Evolutionary conservation across 2,797 vertebrate genomes (phyloP).

Genomic region (Triplophysa yarkandensis): DNA sequence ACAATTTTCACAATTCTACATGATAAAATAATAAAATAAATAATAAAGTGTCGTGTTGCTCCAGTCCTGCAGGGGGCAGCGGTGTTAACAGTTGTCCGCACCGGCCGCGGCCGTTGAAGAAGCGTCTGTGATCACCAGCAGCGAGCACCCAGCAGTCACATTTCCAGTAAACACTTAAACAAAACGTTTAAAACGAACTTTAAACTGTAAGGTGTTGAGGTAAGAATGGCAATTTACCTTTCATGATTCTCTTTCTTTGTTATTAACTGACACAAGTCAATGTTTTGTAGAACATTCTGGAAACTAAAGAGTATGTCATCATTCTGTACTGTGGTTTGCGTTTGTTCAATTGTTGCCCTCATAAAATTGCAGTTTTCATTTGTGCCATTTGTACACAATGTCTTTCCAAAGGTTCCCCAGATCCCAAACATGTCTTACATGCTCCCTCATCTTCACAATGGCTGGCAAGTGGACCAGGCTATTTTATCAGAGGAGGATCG

Average conservation of each 20-base stretch:
- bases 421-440: conserved; percentile 90
- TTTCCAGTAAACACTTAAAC: background rate
- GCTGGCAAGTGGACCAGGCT: conserved; percentile 99
- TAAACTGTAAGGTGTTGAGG: background rate
- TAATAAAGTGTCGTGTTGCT: background rate
- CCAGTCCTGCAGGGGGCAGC: conserved; percentile 17
- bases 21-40: too few species aligned
- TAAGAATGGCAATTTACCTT: background rate
- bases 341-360: too few species aligned
- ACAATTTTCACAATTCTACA: too few species aligned
- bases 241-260: background rate
- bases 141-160: background rate
- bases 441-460: conserved; percentile 96
- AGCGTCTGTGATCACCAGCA: background rate
- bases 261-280: background rate
- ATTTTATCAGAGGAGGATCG: conserved; percentile 97
- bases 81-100: too few species aligned
- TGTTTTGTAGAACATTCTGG: background rate
- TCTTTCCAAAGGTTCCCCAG: conserved; percentile 16
- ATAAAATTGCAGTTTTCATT: background rate
- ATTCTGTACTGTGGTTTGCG: too few species aligned
- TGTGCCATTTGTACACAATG: too few species aligned
- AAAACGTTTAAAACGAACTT: background rate
- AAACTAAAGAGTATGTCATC: too few species aligned
- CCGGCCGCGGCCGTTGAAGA: too few species aligned